Base-by-base conservation (phyloP, 2,797 vertebrate species). In the Erethizon dorsatum region DNA sequence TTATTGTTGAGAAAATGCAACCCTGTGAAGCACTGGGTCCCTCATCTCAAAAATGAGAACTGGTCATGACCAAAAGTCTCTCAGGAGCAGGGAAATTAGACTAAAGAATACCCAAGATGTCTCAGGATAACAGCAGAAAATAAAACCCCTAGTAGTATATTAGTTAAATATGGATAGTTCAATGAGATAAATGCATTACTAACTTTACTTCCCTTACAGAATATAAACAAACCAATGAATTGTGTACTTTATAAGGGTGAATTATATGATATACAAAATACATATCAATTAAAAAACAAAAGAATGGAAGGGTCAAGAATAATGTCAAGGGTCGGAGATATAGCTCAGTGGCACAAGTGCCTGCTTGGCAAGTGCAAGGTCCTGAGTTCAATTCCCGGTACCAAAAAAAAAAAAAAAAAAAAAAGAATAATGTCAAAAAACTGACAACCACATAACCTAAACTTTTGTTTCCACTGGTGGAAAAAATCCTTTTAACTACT, bases 1-100 rank as follows among this genome's bases (percentile, higher is more conserved):
- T 47, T 82, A 69, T 69, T 93, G 12, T 67, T 69, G 13, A 95
- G 73, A 94, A 96, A 73, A 91, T 50, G 20, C 15, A 93, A 79
- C 3, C 28, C 22, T 84, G 6, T 63, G 56, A 73, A 91, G 47
- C 69, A 61, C 11, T 20, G 8, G 67, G 59, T 90, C 67, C 61
- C 67, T 61, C 50, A 26, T 73, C 31, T 50, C 69, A 57, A 54
- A 71, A 37, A 78, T 41, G 18, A 52, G 13, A 54, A 50, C 1
- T 78, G 20, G 33, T 41, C 73, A 87, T 61, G 33, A 73, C 22
- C 50, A 41, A 93, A 78, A 63, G 37, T 45, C 63, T 65, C 1
- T 56, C 45, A 47, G 26, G 5, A 26, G 12, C n/a, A 50, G 33
- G 7, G 24, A 33, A 67, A 47, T 37, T 3, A 83, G 31, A 31